These are phyloP conservation scores for Caenorhabditis sp. DNA, from an alignment of 2,888 invertebrate species.

Conservation along the genomic window DNA sequence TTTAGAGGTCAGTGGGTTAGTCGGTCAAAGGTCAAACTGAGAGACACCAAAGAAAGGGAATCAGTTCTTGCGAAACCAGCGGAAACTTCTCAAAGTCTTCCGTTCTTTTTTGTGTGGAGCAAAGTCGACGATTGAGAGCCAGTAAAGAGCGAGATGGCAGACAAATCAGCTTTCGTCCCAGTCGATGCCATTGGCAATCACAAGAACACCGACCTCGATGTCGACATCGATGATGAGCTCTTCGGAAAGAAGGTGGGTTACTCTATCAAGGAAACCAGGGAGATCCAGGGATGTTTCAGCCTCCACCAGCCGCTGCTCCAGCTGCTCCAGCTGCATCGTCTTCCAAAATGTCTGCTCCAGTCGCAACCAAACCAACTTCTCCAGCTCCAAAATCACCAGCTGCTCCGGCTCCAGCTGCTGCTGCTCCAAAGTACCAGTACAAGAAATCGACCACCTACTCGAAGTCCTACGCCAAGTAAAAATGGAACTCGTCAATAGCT, in stretches of 20 bases:
- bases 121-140: conserved; percentile 25
- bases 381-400: conserved; percentile 31
- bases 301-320: conserved; percentile 36
- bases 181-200: conserved; percentile 66
- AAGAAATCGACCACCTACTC: conserved; percentile 55
- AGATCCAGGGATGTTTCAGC: not conserved
- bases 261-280: not conserved
- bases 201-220: conserved; percentile 64
- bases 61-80: not conserved
- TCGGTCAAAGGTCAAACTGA: conserved; percentile 9
- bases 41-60: not conserved
- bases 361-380: conserved; percentile 22
- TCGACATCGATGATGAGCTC: conserved; percentile 67
- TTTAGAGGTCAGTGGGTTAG: conserved; percentile 5
- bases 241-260: conserved; percentile 60
- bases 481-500: not conserved
- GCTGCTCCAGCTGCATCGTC: conserved; percentile 30
- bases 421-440: conserved; percentile 46
- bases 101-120: conserved; percentile 6
- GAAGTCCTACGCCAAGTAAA: conserved; percentile 59
- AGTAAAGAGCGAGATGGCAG: conserved; percentile 61
- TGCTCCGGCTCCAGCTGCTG: conserved; percentile 30
- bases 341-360: conserved; percentile 35
- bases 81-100: conserved; percentile 17
- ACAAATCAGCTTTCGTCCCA: conserved; percentile 68